phyloP scores from a whole-genome alignment of 1,140 invertebrate genomes.

The Chymomyza costata region DNA sequence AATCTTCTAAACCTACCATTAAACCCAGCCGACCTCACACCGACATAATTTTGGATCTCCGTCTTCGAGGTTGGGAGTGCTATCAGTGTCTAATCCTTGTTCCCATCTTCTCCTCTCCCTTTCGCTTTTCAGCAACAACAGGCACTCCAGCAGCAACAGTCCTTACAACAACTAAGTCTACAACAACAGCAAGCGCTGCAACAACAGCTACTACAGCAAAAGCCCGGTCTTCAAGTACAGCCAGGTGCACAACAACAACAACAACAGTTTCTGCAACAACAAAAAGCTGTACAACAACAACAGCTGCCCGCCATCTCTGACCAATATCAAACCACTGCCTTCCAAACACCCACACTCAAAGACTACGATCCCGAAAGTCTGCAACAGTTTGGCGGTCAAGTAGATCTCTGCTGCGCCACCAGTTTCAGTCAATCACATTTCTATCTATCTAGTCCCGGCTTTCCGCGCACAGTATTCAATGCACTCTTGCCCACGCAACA shows the following conservation, averaged over 20 bases:
- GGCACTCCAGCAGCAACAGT: constrained; percentile 2
- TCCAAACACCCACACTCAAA: constrained; percentile 46
- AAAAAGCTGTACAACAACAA: constrained; percentile 21
- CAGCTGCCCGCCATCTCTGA: constrained; percentile 46
- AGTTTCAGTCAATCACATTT: constrained; percentile 76
- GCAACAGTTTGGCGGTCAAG: constrained; percentile 39
- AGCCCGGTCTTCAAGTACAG: not conserved
- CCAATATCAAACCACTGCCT: constrained; percentile 47
- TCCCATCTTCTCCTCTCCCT: no score
- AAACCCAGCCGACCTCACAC: no score
- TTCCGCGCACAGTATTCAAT: constrained; percentile 75
- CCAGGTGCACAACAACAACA: constrained; percentile 4
- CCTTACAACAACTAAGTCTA: constrained; percentile 11
- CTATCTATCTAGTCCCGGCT: constrained; percentile 78
- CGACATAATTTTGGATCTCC: no score
- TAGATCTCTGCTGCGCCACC: constrained; percentile 75
- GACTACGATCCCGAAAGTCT: constrained; percentile 51
- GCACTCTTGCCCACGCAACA: constrained; percentile 54
- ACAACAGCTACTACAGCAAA: constrained; percentile 2
- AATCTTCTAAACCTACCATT: no score
- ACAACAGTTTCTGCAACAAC: no score
- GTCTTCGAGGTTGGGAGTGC: no score
- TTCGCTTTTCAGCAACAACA: constrained; percentile 14
- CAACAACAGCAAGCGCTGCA: constrained; percentile 7
- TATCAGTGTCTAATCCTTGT: no score